Conservation (phyloP, 2,888 invertebrate genomes). For the Patella depressa region DNA sequence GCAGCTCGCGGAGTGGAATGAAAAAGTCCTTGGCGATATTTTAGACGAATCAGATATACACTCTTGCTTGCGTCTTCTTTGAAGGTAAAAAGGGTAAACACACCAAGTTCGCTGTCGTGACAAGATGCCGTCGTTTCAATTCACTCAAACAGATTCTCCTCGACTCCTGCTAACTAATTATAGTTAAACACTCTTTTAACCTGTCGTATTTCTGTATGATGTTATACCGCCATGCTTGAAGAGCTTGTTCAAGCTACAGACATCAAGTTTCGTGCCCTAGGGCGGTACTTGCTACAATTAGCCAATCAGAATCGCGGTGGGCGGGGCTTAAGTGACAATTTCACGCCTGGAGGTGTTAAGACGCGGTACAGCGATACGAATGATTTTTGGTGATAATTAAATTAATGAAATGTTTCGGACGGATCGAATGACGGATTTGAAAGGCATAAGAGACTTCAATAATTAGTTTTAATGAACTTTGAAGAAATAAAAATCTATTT, state of each 20-base stretch:
- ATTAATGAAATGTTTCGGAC: conserved; percentile 7
- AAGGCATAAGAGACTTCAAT: background rate
- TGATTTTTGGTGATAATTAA: conserved; percentile 3
- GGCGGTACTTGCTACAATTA: background rate
- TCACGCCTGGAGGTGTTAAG: conserved; percentile 2
- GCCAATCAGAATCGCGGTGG: background rate
- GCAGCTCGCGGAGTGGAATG: too few species aligned
- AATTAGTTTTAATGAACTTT: conserved; percentile 8
- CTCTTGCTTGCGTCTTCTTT: too few species aligned
- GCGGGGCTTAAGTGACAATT: background rate
- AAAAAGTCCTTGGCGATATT: too few species aligned
- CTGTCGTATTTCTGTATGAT: conserved; percentile 9
- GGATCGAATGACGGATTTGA: background rate
- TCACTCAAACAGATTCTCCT: conserved; percentile 7
- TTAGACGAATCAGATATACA: too few species aligned
- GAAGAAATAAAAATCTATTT: background rate
- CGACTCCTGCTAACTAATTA: background rate
- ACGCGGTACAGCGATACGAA: background rate
- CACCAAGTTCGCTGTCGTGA: too few species aligned
- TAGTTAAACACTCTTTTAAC: background rate
- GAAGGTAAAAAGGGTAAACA: too few species aligned
- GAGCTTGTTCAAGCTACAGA: background rate
- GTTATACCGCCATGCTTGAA: background rate
- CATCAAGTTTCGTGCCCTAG: background rate
- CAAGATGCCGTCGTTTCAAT: background rate